Evolutionary conservation across 2,797 vertebrate species (phyloP).

Genomic region (Bradypus variegatus): DNA sequence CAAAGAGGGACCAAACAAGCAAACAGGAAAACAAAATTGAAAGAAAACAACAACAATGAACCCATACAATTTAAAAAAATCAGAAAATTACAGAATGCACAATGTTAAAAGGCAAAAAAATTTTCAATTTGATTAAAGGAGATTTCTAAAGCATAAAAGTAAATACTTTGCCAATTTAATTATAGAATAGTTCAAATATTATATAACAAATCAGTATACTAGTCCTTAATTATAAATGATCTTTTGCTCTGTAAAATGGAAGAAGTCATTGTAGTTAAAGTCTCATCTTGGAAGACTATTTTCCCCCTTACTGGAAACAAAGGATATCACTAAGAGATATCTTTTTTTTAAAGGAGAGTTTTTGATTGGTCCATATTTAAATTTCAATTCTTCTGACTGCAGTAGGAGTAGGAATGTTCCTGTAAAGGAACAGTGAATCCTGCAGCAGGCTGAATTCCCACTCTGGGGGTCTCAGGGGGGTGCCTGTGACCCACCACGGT

Average conservation of each 20-base stretch:
- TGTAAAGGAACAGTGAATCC: neutral
- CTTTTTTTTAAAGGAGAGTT: neutral
- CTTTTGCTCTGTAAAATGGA: neutral
- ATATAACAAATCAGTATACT: neutral
- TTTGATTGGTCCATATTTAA: neutral
- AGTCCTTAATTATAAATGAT: neutral
- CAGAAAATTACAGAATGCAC: neutral
- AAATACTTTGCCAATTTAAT: conserved; percentile 26
- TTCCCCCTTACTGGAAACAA: neutral
- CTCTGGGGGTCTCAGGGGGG: neutral
- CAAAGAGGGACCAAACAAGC: neutral
- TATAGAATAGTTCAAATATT: neutral
- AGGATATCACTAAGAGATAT: neutral
- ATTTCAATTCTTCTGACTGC: neutral
- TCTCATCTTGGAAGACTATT: neutral
- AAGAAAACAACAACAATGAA: neutral
- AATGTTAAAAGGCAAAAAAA: neutral
- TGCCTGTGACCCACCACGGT: neutral
- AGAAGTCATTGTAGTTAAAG: neutral
- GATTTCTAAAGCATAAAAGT: conserved; percentile 14
- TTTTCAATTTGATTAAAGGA: neutral
- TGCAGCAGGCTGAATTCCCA: neutral
- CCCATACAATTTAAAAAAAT: neutral
- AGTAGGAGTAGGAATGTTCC: neutral
- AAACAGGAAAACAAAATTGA: neutral